Conservation (phyloP, 2,888 invertebrate genomes). For the Atethmia centrago region DNA sequence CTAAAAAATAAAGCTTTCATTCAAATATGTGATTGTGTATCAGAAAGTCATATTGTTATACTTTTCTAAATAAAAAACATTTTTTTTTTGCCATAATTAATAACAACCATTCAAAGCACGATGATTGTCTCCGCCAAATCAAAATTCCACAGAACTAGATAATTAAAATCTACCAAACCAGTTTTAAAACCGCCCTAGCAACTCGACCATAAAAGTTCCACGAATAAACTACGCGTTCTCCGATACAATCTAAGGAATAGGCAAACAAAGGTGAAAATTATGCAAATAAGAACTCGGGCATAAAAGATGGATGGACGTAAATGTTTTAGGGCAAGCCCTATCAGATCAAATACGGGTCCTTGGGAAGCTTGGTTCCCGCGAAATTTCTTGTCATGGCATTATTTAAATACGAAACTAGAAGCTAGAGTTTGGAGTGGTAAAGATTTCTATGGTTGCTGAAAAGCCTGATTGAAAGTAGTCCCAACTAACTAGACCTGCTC, state of each 20-base stretch:
- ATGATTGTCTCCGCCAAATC: background rate
- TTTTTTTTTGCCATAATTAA: too few relatives aligned
- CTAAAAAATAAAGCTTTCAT: too few relatives aligned
- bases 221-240: conserved; percentile 16
- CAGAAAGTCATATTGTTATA: too few relatives aligned
- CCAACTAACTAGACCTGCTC: too few relatives aligned
- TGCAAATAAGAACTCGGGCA: conserved; percentile 32
- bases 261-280: conserved; percentile 44
- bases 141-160: background rate
- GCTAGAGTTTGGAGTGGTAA: background rate
- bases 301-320: conserved; percentile 38
- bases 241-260: conserved; percentile 34
- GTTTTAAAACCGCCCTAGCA: background rate
- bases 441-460: background rate
- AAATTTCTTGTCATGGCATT: conserved; percentile 34
- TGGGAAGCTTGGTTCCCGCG: conserved; percentile 8
- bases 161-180: background rate
- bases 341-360: conserved; percentile 25
- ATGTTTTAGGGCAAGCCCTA: conserved; percentile 28
- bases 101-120: background rate
- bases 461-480: background rate
- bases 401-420: conserved; percentile 18
- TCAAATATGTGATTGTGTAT: too few relatives aligned
- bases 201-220: conserved; percentile 4
- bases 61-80: too few relatives aligned